These are phyloP conservation scores for Drosophila albomicans DNA, from an alignment of 1,140 invertebrate genomes.

Conservation along the genomic window DNA sequence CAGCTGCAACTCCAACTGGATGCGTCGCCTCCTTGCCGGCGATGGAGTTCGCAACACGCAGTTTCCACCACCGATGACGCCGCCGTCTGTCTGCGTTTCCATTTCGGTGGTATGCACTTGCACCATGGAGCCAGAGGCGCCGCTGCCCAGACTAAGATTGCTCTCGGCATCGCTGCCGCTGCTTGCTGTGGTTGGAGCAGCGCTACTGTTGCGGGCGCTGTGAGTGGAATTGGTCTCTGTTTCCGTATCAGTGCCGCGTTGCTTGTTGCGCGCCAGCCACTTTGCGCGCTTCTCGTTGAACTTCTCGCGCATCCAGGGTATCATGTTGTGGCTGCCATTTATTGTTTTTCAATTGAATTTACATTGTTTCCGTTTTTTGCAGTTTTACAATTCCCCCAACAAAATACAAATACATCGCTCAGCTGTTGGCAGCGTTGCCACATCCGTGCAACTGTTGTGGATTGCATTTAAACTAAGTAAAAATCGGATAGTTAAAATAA, in stretches of 20 bases:
- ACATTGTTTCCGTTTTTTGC: conserved; percentile 34
- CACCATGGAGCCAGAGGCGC: conserved; percentile 32
- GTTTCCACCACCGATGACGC: conserved; percentile 55
- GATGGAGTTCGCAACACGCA: conserved; percentile 68
- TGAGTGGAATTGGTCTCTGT: conserved; percentile 26
- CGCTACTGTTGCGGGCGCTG: conserved; percentile 28
- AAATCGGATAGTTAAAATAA: background rate
- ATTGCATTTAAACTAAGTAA: background rate
- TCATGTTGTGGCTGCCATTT: conserved; percentile 74
- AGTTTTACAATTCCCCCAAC: conserved; percentile 26
- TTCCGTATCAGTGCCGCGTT: conserved; percentile 31
- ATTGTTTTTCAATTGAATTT: conserved; percentile 31
- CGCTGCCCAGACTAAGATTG: conserved; percentile 46
- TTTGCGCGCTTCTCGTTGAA: conserved; percentile 79
- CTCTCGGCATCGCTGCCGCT: conserved; percentile 61
- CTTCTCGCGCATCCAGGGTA: conserved; percentile 84
- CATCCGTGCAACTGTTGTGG: background rate
- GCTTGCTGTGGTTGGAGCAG: conserved; percentile 7
- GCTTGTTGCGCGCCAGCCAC: conserved; percentile 76
- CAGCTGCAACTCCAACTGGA: conserved; percentile 65
- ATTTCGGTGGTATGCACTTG: conserved; percentile 60
- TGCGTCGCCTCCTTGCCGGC: conserved; percentile 61
- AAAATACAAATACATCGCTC: conserved; percentile 60
- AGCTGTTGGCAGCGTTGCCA: conserved; percentile 54
- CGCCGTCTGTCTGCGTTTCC: conserved; percentile 63